phyloP scores from a whole-genome alignment of 2,888 invertebrate genomes.

The Camponotus fellah region DNA sequence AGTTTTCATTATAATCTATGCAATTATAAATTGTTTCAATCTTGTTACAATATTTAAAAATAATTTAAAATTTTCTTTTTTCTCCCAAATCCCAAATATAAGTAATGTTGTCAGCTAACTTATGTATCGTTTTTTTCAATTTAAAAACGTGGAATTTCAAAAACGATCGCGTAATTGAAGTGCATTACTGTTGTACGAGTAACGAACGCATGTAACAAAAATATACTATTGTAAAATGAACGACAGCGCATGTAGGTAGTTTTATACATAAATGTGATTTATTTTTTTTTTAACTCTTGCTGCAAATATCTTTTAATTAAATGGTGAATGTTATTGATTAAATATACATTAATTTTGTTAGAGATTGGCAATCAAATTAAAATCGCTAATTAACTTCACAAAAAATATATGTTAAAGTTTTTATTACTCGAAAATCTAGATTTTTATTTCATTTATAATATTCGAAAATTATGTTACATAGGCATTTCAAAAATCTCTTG shows the following conservation, averaged over 20 bases:
- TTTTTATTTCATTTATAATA: slow-evolving; percentile 28
- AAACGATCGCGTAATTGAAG: slow-evolving; percentile 50
- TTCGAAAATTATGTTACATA: neutral
- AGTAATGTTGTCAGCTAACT: slow-evolving; percentile 4
- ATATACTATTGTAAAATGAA: slow-evolving; percentile 36
- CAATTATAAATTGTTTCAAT: slow-evolving; percentile 27
- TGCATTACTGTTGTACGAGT: slow-evolving; percentile 31
- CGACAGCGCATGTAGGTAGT: neutral
- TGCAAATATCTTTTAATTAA: neutral
- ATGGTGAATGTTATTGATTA: neutral
- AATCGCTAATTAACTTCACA: neutral
- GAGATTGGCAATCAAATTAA: neutral
- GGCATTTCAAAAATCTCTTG: neutral
- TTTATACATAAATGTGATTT: slow-evolving; percentile 5
- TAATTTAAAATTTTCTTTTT: neutral
- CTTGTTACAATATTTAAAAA: slow-evolving; percentile 5
- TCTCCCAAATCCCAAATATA: neutral
- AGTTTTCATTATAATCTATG: neutral
- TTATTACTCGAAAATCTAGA: neutral
- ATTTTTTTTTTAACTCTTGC: slow-evolving; percentile 17
- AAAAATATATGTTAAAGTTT: slow-evolving; percentile 2
- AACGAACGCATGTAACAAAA: slow-evolving; percentile 28
- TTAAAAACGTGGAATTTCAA: slow-evolving; percentile 62
- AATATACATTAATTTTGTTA: neutral
- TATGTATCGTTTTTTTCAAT: slow-evolving; percentile 9